Evolutionary conservation across 2,113 vertebrate species (phyloP).

Genomic region (Podarcis muralis): DNA sequence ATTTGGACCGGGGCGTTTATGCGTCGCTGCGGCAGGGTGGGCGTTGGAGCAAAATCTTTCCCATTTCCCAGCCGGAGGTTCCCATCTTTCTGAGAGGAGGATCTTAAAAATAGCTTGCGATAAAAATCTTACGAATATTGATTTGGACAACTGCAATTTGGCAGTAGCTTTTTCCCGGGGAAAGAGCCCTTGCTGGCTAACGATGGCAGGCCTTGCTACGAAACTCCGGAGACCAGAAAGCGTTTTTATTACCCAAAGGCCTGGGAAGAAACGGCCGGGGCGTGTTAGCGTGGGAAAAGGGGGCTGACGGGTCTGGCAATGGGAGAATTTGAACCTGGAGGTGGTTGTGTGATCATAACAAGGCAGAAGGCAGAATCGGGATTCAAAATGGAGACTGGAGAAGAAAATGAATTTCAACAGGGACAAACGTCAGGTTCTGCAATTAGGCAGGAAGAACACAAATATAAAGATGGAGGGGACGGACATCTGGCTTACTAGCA

Average conservation of each 20-base stretch:
- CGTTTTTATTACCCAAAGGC: background rate
- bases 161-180: background rate
- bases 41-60: background rate
- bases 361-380: no score
- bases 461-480: no score
- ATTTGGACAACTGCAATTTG: conserved; percentile 58
- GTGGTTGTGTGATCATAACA: rapidly evolving
- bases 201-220: background rate
- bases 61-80: conserved; percentile 4
- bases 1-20: no score
- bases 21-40: background rate
- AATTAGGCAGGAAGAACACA: no score
- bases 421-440: no score
- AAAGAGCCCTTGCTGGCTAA: background rate
- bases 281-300: no score
- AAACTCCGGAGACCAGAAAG: background rate
- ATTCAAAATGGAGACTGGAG: no score
- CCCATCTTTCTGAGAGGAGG: conserved; percentile 13
- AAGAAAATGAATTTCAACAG: no score
- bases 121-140: conserved; percentile 69
- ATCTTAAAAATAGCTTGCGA: conserved; percentile 67
- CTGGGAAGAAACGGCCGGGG: background rate
- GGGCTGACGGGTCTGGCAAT: no score
- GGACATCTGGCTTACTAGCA: no score
- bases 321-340: no score